Base-by-base conservation (phyloP, 2,888 invertebrate genomes). In the Opisthograptis luteolata region DNA sequence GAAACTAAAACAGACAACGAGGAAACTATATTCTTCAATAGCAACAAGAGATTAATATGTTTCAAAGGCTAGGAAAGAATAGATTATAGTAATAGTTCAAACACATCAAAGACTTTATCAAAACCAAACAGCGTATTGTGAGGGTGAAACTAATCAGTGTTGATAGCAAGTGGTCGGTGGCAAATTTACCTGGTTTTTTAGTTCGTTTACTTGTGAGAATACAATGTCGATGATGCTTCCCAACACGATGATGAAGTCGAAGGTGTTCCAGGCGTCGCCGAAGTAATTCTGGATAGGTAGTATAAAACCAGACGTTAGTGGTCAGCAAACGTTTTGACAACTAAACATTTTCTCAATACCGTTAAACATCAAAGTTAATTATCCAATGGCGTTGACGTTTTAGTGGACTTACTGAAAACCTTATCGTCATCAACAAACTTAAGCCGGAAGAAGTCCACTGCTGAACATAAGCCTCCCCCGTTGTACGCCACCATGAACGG, bases 161-260 rank as follows among this genome's bases (percentile, higher is more conserved):
- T 12, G n/a, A 52, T 47, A 58, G 44, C 30, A 45, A 60, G 59
- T 49, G 61, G 47, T 51, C 30, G n/a, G 41, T 35, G 35, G 40
- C 24, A 49, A 51, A 28, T 50, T 84, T 84, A 91, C 91, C 91
- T 91, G 91, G 66, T 90, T 91, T 63, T 91, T 92, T 92, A 96
- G 95, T 93, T 97, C 97, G 88, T 96, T 97, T 67, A 99, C 96
- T 93, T 98, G 98, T 36, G 98, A 97, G 79, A 97, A 98, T 24
- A 99, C 98, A 73, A 99, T 99, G 85, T 99, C 98, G 69, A 99
- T 97, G 83, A 98, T 98, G 87, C 98, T 98, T 72, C 98, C 98
- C 58, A 98, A 91, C 2, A 99, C 98, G 73, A 99, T 98, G 74
- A 98, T 96, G 84, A 99, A 98, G 91, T 99, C 98, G 79, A 98